Evolutionary conservation across 2,888 invertebrate species (phyloP), one percentile per base, ranked within the genome.

Genomic region (Drosophila siamana): DNA sequence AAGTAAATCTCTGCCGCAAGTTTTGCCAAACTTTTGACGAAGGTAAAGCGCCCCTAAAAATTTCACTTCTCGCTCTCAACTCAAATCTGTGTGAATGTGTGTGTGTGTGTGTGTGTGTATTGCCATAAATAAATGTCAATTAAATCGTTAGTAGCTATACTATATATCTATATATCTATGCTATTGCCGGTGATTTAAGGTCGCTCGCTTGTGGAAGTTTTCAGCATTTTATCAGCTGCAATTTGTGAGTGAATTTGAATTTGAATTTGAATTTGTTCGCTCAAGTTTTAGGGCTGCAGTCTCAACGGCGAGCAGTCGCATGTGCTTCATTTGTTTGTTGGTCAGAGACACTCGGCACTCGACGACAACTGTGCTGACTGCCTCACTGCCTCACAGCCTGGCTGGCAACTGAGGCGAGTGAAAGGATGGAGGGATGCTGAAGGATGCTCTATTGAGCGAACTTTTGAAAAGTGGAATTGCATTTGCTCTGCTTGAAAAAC

Each of bases 401-500:
- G 46, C 9, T 13, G 44, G n/a, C n/a, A 5, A 9, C 30, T 41
- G 33, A 28, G 2, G 9, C 8, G 15, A 19, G 7, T 9, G 11
- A 38, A 4, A 7, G 38, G 11, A 19, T 24, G 11, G 11, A n/a
- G n/a, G n/a, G n/a, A n/a, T n/a, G n/a, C 16, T 30, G 44, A 22
- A 43, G 43, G 51, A 19, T 36, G 46, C 38, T 83, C 74, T 51
- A 78, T 78, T 77, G 85, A 81, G 60, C 26, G 60, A 84, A 84
- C 70, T 84, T 83, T 88, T 62, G 47, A 65, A 76, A 87, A 84
- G 86, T 84, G 77, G 83, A 84, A 84, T 84, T 84, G 83, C 88
- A 84, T 84, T 84, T 84, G 86, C 83, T 86, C 86, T 84, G 83
- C 88, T 84, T 88, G 86, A 77, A 70, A 84, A 84, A 84, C 83